Evolutionary conservation across 2,797 vertebrate genomes (phyloP), one percentile per base, ranked within the genome.

Genomic region (Muscicapa striata): DNA sequence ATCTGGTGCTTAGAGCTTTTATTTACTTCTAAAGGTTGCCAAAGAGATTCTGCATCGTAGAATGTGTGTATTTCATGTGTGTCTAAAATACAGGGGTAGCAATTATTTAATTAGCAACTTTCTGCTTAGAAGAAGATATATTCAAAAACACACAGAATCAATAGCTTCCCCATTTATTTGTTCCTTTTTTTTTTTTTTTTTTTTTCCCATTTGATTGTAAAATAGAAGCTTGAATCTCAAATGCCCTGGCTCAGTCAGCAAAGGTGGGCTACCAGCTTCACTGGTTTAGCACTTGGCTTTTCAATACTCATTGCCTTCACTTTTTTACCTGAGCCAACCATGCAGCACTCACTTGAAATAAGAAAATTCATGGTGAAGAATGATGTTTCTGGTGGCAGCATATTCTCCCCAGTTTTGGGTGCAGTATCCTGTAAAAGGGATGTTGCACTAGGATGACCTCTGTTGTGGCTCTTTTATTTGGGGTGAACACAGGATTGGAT

Each of bases 1-100:
- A 73, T 66, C n/a, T 76, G 49, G 22, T 79, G 29, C 24, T 88
- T 75, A 81, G 17, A 58, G 38, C 24, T 90, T 90, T 92, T 81
- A 55, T 84, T 95, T 95, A 51, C 24, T 88, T 84, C 18, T 64
- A 36, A 51, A 91, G 75, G 51, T 84, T 88, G 24, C 55, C 17
- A 20, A 24, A 72, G 45, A 70, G 12, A 70, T 83, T 63, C 45
- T 72, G 24, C 17, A 3, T 68, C 24, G 11, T 9, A 30, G 30
- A 88, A 43, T 6, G 15, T 14, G 9, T 21, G n/a, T 0, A 0
- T 68, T 86, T 84, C 8, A 2, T 21, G 5, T 62, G 4, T 29
- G 26, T 72, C 66, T 81, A 34, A 81, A 93, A 78, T 34, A 77
- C 21, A 46, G 11, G 15, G 8, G 9, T 45, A 67, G n/a, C 49